Percentiles rank a stretch among this genome's conserved stretches.
Conservation (phyloP, 2,888 invertebrate genomes). For the Villa cingulata region DNA sequence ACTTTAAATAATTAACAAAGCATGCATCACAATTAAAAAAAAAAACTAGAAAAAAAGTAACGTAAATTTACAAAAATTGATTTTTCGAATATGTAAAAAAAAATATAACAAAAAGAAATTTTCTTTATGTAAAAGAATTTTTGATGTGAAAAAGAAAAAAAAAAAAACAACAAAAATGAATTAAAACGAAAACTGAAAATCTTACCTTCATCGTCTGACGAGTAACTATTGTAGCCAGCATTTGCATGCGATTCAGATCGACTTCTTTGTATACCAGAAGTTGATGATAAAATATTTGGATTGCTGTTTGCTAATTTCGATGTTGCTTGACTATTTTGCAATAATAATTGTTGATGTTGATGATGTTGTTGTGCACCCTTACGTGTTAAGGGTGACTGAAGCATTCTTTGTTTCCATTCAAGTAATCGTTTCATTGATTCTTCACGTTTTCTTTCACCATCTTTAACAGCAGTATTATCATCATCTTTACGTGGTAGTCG, state of each 20-base stretch:
- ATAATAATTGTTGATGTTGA: conserved; percentile 38
- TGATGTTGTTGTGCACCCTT: conserved; percentile 49
- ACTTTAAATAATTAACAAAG: background rate
- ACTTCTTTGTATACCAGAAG: conserved; percentile 34
- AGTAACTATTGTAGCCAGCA: conserved; percentile 64
- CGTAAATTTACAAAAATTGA: too few relatives aligned
- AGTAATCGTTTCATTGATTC: conserved; percentile 82
- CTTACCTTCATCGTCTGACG: conserved; percentile 86
- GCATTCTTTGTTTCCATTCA: conserved; percentile 87
- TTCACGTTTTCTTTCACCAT: conserved; percentile 71
- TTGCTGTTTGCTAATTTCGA: conserved; percentile 29
- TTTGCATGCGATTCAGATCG: conserved; percentile 39
- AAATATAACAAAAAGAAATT: too few relatives aligned
- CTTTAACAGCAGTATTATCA: conserved; percentile 33
- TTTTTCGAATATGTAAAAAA: too few relatives aligned
- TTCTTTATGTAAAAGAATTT: too few relatives aligned
- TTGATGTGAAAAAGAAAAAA: conserved; percentile 9
- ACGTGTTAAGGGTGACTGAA: conserved; percentile 74
- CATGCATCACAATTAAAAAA: conserved; percentile 21
- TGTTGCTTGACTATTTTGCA: conserved; percentile 19
- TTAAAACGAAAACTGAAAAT: too few relatives aligned
- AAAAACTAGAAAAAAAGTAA: too few relatives aligned
- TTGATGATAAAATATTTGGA: conserved; percentile 27
- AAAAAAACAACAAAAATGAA: conserved; percentile 26
- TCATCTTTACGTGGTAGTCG: conserved; percentile 50